These are phyloP conservation scores for Acrocephalus kingi DNA, from an alignment of 2,113 vertebrate species.

Conservation along the genomic window DNA sequence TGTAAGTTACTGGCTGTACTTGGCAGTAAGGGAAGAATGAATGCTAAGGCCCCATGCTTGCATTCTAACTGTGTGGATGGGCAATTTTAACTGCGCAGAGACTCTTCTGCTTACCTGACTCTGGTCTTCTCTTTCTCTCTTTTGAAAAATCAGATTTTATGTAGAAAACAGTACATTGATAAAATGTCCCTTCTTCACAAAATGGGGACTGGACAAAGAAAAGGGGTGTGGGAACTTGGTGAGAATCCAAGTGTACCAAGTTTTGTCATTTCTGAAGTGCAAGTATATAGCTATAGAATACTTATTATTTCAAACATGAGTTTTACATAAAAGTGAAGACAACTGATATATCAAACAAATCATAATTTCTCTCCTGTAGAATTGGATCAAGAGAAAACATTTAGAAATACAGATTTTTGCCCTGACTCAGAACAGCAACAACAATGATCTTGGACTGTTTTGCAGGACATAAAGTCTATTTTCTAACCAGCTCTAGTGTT, in stretches of 20 bases:
- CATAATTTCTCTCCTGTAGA: not conserved
- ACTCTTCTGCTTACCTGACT: not conserved
- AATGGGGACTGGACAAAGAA: not conserved
- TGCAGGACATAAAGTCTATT: slow-evolving; percentile 1
- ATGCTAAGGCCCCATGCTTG: not conserved
- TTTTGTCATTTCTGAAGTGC: not conserved
- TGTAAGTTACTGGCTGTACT: not conserved
- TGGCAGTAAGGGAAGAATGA: not conserved
- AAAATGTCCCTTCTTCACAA: not conserved
- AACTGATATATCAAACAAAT: not conserved
- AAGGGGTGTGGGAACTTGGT: not conserved
- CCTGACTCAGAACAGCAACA: not conserved
- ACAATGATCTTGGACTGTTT: not conserved
- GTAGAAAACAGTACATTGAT: not conserved
- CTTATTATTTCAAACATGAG: not conserved
- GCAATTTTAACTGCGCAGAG: not conserved
- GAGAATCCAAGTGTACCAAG: not conserved
- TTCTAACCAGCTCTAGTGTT: not conserved
- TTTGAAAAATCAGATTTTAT: not conserved
- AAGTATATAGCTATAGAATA: not conserved
- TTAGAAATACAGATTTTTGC: not conserved
- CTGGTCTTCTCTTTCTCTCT: not conserved
- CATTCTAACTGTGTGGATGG: not conserved
- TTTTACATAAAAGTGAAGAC: not conserved
- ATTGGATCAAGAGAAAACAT: not conserved